Evolutionary conservation across 2,113 vertebrate species (phyloP).

Genomic region (Carassius gibelio): DNA sequence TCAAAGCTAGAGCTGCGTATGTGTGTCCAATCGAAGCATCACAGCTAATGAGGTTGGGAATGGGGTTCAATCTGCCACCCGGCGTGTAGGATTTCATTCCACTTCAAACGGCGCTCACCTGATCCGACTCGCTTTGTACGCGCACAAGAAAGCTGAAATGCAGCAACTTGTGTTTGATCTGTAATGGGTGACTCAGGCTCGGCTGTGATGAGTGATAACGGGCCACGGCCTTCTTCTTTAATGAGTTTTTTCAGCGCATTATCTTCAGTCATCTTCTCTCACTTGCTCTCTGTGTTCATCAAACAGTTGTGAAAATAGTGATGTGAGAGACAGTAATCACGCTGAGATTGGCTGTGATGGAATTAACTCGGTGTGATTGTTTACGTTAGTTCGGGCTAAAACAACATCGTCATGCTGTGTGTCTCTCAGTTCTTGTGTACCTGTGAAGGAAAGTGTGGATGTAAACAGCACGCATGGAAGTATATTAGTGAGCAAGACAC

Average conservation of each 20-base stretch:
- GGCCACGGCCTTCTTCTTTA: constrained; percentile 30
- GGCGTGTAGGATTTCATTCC: constrained; percentile 1
- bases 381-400: background rate
- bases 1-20: constrained; percentile 9
- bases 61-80: constrained; percentile 20
- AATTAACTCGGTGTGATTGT: constrained; percentile 17
- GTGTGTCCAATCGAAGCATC: constrained; percentile 17
- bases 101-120: constrained; percentile 26
- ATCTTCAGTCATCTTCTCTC: constrained; percentile 18
- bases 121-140: constrained; percentile 11
- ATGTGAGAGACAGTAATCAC: background rate
- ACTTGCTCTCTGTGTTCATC: constrained; percentile 7
- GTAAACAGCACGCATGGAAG: background rate
- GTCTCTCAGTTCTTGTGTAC: no score
- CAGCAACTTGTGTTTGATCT: constrained; percentile 46
- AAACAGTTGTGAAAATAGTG: constrained; percentile 17
- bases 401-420: no score
- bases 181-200: constrained; percentile 25
- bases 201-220: constrained; percentile 27
- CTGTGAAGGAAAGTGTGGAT: no score
- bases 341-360: constrained; percentile 26
- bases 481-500: constrained; percentile 22
- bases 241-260: constrained; percentile 26
- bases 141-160: constrained; percentile 20
- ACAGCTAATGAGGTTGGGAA: constrained; percentile 32